Percentiles rank a stretch among this genome's conserved stretches.
Evolutionary conservation across 1,140 invertebrate genomes (phyloP).

Genomic region (Heterodera carotae): DNA sequence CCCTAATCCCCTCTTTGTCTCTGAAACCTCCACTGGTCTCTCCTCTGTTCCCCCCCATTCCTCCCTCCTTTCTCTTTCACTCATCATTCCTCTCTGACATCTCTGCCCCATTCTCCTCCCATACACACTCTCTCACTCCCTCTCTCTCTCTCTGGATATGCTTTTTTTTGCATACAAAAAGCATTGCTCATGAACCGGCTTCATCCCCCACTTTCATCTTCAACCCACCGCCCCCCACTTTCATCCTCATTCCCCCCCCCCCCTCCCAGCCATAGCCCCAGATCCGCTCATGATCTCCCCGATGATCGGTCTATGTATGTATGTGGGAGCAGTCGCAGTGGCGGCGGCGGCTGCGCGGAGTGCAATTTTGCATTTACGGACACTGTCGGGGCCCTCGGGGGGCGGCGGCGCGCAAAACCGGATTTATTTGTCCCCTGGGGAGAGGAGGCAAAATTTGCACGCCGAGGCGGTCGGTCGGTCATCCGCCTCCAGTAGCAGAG

Average conservation of each 20-base stretch:
- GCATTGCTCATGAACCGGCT: neutral
- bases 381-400: too few relatives aligned
- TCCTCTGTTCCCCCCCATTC: too few relatives aligned
- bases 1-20: neutral
- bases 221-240: neutral
- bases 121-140: neutral
- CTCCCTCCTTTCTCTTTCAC: neutral
- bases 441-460: neutral
- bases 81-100: neutral
- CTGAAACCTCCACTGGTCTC: neutral
- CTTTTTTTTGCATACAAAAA: neutral
- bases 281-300: neutral
- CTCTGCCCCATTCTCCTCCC: neutral
- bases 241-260: neutral
- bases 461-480: neutral
- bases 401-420: neutral
- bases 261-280: neutral
- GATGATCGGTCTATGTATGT: constrained; percentile 2
- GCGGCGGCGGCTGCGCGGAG: too few relatives aligned
- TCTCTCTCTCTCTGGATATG: neutral
- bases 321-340: neutral
- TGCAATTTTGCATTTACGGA: constrained; percentile 3
- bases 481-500: neutral
- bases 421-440: neutral
- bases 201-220: neutral